These are phyloP conservation scores for Volucella inflata DNA, from an alignment of 2,888 invertebrate species.

Conservation along the genomic window DNA sequence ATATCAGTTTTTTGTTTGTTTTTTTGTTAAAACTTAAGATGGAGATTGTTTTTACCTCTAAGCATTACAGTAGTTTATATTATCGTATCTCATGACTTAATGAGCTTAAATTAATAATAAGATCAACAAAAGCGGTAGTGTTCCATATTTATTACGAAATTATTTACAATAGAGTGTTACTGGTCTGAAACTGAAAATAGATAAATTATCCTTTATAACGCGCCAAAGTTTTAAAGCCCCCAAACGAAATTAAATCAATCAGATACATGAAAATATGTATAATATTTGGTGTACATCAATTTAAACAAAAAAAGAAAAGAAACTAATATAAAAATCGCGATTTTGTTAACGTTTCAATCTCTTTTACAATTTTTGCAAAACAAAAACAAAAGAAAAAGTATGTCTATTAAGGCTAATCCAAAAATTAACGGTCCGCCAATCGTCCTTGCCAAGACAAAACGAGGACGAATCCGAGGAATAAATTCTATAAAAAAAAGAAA, in stretches of 20 bases:
- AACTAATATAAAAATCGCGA: slow-evolving; percentile 10
- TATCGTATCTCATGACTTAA: not conserved
- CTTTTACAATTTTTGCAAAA: slow-evolving; percentile 69
- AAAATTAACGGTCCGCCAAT: slow-evolving; percentile 60
- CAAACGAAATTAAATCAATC: slow-evolving; percentile 10
- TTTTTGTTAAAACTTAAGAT: too few species aligned
- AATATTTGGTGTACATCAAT: not conserved
- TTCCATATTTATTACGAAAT: slow-evolving; percentile 30
- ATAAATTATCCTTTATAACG: slow-evolving; percentile 16
- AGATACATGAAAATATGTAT: not conserved
- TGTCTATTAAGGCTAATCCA: slow-evolving; percentile 58
- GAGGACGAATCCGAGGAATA: slow-evolving; percentile 59
- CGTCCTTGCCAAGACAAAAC: slow-evolving; percentile 45
- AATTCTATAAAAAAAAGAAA: slow-evolving; percentile 51
- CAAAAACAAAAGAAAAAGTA: slow-evolving; percentile 70
- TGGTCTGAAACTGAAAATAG: not conserved
- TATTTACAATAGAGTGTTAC: not conserved
- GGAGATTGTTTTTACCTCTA: too few species aligned
- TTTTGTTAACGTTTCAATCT: slow-evolving; percentile 61
- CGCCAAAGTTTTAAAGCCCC: slow-evolving; percentile 33
- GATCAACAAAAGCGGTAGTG: not conserved
- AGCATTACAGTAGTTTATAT: too few species aligned
- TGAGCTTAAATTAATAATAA: not conserved
- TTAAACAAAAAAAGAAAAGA: slow-evolving; percentile 7
- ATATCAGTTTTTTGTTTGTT: too few species aligned